phyloP scores from a whole-genome alignment of 2,888 invertebrate species.

The Salpingus planirostris region DNA sequence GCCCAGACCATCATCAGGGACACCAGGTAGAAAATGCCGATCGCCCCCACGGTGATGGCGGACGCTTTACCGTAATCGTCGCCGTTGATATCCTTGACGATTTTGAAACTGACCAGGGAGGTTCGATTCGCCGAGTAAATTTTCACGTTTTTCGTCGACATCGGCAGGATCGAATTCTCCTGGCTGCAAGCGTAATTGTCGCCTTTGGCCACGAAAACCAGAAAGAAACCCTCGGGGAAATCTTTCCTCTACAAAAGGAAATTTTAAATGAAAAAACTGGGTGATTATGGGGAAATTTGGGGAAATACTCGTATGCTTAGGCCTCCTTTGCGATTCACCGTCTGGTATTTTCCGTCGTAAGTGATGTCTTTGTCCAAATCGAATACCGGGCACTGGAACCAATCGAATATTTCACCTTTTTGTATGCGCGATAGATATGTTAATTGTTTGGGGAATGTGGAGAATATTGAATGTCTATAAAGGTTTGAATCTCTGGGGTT shows the following conservation, averaged over 20 bases:
- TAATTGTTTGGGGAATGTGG: no score
- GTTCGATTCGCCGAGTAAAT: slow-evolving; percentile 17
- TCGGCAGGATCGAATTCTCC: slow-evolving; percentile 28
- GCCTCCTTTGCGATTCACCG: slow-evolving; percentile 67
- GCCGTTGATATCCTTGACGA: slow-evolving; percentile 50
- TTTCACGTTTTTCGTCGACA: not conserved
- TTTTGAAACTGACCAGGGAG: slow-evolving; percentile 43
- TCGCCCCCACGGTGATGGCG: slow-evolving; percentile 45
- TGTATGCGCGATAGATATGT: no score
- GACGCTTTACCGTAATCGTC: slow-evolving; percentile 53
- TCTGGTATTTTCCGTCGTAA: slow-evolving; percentile 67
- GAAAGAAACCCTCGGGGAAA: slow-evolving; percentile 64
- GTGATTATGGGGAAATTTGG: no score
- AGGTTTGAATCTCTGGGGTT: not conserved
- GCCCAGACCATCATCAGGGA: slow-evolving; percentile 38
- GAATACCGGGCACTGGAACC: slow-evolving; percentile 71
- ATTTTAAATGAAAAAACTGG: no score
- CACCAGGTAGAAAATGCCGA: slow-evolving; percentile 46
- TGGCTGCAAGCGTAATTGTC: slow-evolving; percentile 51
- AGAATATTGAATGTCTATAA: slow-evolving; percentile 1
- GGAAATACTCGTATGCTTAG: slow-evolving; percentile 59
- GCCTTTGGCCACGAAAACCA: slow-evolving; percentile 67
- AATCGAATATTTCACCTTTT: not conserved
- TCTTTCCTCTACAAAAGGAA: slow-evolving; percentile 54
- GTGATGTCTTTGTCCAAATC: slow-evolving; percentile 69